Conservation (phyloP, 2,113 vertebrate genomes). For the Larimichthys crocea region DNA sequence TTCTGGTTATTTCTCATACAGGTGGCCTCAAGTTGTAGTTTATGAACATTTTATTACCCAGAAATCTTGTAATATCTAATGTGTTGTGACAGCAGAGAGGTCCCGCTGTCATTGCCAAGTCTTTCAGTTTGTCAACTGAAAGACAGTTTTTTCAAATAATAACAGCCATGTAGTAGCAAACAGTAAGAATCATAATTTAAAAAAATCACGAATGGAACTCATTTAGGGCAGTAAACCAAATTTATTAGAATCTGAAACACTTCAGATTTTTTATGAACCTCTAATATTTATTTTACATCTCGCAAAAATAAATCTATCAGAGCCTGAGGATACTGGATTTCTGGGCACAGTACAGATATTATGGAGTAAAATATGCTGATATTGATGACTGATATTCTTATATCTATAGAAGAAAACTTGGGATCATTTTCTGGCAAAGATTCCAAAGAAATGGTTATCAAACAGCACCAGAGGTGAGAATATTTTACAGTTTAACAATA, state of each 20-base stretch:
- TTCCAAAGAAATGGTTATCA: too few relatives aligned
- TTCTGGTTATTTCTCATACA: slow-evolving; percentile 4
- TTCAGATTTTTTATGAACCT: not conserved
- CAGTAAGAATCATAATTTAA: not conserved
- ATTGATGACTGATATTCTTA: too few relatives aligned
- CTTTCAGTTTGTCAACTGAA: not conserved
- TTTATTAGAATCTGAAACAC: not conserved
- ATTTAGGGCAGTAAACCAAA: not conserved
- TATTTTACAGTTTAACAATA: too few relatives aligned
- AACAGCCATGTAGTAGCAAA: not conserved
- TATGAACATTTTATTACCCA: not conserved
- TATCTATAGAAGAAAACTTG: too few relatives aligned
- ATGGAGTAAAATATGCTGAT: too few relatives aligned
- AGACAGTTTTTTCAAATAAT: not conserved
- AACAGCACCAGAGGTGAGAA: too few relatives aligned
- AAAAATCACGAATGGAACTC: not conserved
- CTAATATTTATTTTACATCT: too few relatives aligned
- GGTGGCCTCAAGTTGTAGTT: not conserved
- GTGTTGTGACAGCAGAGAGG: not conserved
- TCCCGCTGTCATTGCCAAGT: not conserved
- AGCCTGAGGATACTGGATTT: too few relatives aligned
- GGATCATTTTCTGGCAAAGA: too few relatives aligned
- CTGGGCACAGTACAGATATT: too few relatives aligned
- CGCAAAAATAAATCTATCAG: too few relatives aligned
- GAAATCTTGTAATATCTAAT: not conserved